phyloP scores from a whole-genome alignment of 2,888 invertebrate species.

The Choreutis nemorana region DNA sequence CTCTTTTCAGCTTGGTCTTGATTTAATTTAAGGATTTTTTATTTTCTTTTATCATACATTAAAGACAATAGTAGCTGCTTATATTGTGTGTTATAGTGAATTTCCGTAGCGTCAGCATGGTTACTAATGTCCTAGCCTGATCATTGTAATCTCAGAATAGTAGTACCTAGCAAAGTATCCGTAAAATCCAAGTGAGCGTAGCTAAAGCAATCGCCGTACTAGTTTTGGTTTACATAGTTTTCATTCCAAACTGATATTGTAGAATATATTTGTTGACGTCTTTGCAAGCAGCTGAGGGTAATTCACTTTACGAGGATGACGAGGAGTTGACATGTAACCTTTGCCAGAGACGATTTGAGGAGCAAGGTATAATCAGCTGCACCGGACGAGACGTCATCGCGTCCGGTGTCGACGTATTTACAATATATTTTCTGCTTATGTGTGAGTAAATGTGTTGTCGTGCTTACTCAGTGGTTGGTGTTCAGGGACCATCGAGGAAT shows the following conservation, averaged over 20 bases:
- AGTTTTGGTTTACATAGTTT: too few relatives aligned
- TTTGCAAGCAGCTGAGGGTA: conserved; percentile 73
- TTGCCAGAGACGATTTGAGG: conserved; percentile 80
- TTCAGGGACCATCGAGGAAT: conserved; percentile 13
- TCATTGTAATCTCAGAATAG: not conserved
- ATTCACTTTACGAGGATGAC: conserved; percentile 69
- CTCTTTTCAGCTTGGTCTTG: conserved; percentile 69
- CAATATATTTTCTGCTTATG: conserved; percentile 54
- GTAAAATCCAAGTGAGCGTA: too few relatives aligned
- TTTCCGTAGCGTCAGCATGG: too few relatives aligned
- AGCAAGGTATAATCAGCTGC: conserved; percentile 73
- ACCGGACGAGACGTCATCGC: conserved; percentile 34
- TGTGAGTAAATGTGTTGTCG: conserved; percentile 66
- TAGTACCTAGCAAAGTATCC: not conserved
- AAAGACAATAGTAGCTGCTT: conserved; percentile 22
- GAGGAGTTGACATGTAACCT: conserved; percentile 76
- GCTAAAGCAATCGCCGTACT: too few relatives aligned
- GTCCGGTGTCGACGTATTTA: conserved; percentile 52
- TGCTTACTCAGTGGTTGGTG: conserved; percentile 36
- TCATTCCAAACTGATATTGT: conserved; percentile 24
- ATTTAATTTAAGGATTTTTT: conserved; percentile 47
- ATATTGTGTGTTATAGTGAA: conserved; percentile 29
- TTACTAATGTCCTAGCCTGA: too few relatives aligned
- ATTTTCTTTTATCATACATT: conserved; percentile 9
- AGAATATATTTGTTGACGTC: conserved; percentile 63